Evolutionary conservation across 2,888 invertebrate species (phyloP).

Genomic region (Standfussiana lucernea): DNA sequence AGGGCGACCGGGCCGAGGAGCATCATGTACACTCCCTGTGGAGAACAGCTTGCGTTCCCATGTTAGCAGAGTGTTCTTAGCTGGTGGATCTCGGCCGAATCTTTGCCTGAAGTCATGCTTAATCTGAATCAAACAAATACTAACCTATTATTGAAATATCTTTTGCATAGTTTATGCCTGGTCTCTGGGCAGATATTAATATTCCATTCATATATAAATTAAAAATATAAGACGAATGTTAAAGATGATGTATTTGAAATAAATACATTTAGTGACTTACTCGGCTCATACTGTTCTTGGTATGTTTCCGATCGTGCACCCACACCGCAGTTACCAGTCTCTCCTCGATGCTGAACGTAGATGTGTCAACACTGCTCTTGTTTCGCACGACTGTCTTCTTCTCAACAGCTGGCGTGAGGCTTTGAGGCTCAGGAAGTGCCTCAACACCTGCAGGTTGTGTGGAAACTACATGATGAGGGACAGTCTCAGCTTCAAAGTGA

Average conservation of each 20-base stretch:
- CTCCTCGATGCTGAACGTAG: slow-evolving; percentile 82
- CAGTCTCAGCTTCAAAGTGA: slow-evolving; percentile 48
- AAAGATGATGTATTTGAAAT: slow-evolving; percentile 4
- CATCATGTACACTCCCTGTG: slow-evolving; percentile 83
- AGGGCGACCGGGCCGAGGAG: slow-evolving; percentile 82
- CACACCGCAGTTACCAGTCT: slow-evolving; percentile 86
- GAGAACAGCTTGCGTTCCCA: slow-evolving; percentile 85
- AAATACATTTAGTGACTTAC: slow-evolving; percentile 49
- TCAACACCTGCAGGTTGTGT: slow-evolving; percentile 23
- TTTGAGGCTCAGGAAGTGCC: slow-evolving; percentile 11
- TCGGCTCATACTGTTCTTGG: slow-evolving; percentile 75
- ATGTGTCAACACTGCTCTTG: slow-evolving; percentile 73
- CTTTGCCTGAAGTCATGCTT: slow-evolving; percentile 82
- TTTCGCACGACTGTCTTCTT: slow-evolving; percentile 53
- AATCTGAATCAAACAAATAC: slow-evolving; percentile 72
- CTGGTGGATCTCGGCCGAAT: slow-evolving; percentile 82
- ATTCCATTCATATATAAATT: neutral
- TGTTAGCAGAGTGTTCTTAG: slow-evolving; percentile 78
- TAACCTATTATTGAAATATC: neutral
- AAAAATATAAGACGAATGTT: neutral
- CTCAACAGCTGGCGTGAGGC: slow-evolving; percentile 8
- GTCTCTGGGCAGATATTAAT: neutral
- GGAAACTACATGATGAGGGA: slow-evolving; percentile 44
- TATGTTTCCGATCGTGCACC: slow-evolving; percentile 85
- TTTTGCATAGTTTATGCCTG: neutral